Percentiles rank a stretch among this genome's conserved stretches.
Conservation (phyloP, 1,140 invertebrate species). For the Neodiprion fabricii region DNA sequence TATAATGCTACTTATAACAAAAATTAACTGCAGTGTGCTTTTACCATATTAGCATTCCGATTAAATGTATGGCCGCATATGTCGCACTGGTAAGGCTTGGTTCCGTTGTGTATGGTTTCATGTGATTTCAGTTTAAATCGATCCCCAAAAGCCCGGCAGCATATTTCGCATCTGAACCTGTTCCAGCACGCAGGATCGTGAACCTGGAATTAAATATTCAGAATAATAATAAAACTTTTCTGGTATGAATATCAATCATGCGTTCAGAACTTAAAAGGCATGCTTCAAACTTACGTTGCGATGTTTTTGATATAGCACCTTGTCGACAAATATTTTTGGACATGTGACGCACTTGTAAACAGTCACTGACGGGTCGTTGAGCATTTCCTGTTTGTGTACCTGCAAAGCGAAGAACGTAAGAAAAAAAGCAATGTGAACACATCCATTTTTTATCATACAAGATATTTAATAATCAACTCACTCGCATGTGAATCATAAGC, state of each 20-base stretch:
- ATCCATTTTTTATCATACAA: slow-evolving; percentile 1
- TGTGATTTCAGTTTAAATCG: slow-evolving; percentile 40
- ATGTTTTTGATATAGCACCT: slow-evolving; percentile 46
- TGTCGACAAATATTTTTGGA: slow-evolving; percentile 44
- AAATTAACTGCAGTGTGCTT: slow-evolving; percentile 45
- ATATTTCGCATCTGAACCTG: slow-evolving; percentile 40
- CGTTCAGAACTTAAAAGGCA: slow-evolving; percentile 18
- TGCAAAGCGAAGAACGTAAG: slow-evolving; percentile 23
- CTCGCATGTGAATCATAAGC: slow-evolving; percentile 36
- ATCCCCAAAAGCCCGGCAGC: slow-evolving; percentile 44
- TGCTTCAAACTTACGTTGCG: slow-evolving; percentile 35
- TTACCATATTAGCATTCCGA: slow-evolving; percentile 48
- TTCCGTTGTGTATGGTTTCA: slow-evolving; percentile 42
- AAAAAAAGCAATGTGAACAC: not conserved
- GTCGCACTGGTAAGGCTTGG: slow-evolving; percentile 47
- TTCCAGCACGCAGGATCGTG: slow-evolving; percentile 49
- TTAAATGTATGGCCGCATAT: slow-evolving; percentile 43
- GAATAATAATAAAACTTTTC: not conserved
- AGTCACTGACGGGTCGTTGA: slow-evolving; percentile 36
- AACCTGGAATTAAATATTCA: slow-evolving; percentile 30
- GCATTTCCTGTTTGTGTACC: slow-evolving; percentile 44
- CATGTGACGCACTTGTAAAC: slow-evolving; percentile 40
- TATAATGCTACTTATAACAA: not conserved
- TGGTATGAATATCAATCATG: slow-evolving; percentile 6
- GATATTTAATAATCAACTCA: slow-evolving; percentile 22